Evolutionary conservation across 2,888 invertebrate genomes (phyloP), one percentile per base, ranked within the genome.

Genomic region (Chouioia cunea): DNA sequence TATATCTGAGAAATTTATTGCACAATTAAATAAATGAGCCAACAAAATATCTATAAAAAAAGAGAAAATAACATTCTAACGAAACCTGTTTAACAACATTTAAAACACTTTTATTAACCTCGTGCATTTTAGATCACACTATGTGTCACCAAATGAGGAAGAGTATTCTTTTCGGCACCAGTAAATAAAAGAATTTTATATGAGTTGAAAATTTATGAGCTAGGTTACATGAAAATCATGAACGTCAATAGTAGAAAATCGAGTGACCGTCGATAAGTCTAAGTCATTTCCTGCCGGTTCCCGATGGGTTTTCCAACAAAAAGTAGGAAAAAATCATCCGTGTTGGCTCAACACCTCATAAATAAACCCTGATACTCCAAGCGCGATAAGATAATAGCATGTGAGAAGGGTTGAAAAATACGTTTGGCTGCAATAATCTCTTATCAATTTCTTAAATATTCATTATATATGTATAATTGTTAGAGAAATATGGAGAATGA

Each of bases 241-340:
- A 58, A 47, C 44, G 16, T 57, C 56, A 62, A 62, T 59, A 65
- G 44, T 56, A 48, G 57, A 65, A 65, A 44, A 6, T 65, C 62
- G 12, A 50, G 62, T 52, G n/a, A 64, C 22, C 16, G 10, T 1
- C 16, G 10, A 0, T 36, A 65, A 70, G n/a, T n/a, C n/a, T 70
- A 70, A 70, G 57, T 62, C 66, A 44, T 58, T 60, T 58, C 57
- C 64, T 47, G 54, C 57, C 65, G 57, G 56, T 44, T 4, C 36
- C 23, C 15, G 62, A 57, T 56, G 57, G n/a, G 57, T 36, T 65
- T 65, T 62, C 56, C 65, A 57, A 70, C 65, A 65, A 66, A 70
- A 44, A 27, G n/a, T 27, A 60, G 36, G 59, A 47, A 58, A 46
- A 15, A 36, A 12, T 27, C 14, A 27, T 22, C 50, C 8, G 52